A percentile compares a stretch with the other conserved stretches of the same genome.
These are phyloP conservation scores for Gasterosteus aculeatus DNA, from an alignment of 2,113 vertebrate genomes.

Conservation along the genomic window DNA sequence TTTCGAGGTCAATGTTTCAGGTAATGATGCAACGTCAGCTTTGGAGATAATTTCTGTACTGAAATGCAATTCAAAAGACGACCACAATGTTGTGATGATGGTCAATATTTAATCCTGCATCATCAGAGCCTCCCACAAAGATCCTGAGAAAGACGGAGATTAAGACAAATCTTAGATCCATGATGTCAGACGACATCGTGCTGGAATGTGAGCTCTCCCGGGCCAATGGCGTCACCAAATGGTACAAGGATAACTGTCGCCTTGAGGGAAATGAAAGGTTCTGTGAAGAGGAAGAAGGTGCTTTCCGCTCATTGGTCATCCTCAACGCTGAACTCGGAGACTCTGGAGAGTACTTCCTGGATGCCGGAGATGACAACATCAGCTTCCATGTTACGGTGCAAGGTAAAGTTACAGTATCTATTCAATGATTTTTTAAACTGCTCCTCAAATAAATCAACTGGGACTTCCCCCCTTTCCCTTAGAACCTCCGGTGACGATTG, in stretches of 20 bases:
- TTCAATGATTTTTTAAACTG: neutral
- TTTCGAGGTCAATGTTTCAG: conserved; percentile 86
- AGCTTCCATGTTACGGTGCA: conserved; percentile 84
- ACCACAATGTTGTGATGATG: too few species aligned
- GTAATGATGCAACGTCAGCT: conserved; percentile 70
- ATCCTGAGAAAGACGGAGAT: conserved; percentile 83
- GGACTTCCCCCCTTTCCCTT: neutral
- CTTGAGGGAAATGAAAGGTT: conserved; percentile 84
- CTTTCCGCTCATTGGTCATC: conserved; percentile 84
- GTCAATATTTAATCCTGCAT: conserved; percentile 15
- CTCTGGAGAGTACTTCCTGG: conserved; percentile 90
- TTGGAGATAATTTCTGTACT: neutral
- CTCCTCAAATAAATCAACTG: neutral
- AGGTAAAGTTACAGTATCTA: conserved; percentile 72
- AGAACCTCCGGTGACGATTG: conserved; percentile 87
- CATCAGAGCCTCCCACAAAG: conserved; percentile 81
- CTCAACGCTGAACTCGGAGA: conserved; percentile 81
- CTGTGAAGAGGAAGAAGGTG: conserved; percentile 87
- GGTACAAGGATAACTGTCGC: conserved; percentile 90
- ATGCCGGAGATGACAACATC: conserved; percentile 84
- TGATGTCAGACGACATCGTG: conserved; percentile 82
- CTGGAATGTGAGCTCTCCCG: conserved; percentile 87
- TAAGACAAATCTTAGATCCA: conserved; percentile 65
- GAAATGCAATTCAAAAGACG: neutral
- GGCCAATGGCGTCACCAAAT: conserved; percentile 76